phyloP scores from a whole-genome alignment of 2,797 vertebrate genomes.

The Valencia hispanica region DNA sequence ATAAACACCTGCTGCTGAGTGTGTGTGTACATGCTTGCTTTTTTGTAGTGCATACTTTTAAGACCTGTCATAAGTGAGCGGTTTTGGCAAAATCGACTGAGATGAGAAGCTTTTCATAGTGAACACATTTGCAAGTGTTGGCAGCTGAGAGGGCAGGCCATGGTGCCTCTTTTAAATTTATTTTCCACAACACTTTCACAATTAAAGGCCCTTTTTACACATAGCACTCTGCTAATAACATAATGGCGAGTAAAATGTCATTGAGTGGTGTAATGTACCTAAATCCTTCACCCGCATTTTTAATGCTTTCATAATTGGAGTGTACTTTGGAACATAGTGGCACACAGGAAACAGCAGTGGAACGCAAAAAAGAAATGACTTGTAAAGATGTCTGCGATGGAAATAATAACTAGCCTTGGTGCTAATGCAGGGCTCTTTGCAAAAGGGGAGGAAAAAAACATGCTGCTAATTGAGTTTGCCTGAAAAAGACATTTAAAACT shows the following conservation, averaged over 20 bases:
- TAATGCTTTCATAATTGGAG: constrained; percentile 87
- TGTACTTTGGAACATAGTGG: constrained; percentile 80
- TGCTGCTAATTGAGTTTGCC: constrained; percentile 85
- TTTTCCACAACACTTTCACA: constrained; percentile 76
- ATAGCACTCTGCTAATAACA: constrained; percentile 83
- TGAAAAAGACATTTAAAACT: constrained; percentile 87
- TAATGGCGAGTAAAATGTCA: constrained; percentile 86
- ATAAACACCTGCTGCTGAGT: constrained; percentile 13
- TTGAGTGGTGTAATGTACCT: constrained; percentile 87
- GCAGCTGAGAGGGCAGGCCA: constrained; percentile 42
- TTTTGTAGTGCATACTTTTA: constrained; percentile 31
- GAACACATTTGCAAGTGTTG: constrained; percentile 61
- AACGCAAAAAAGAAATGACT: constrained; percentile 82
- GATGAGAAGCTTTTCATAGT: constrained; percentile 66
- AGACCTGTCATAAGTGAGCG: constrained; percentile 57
- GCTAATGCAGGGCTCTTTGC: constrained; percentile 86
- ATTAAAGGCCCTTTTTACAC: constrained; percentile 80
- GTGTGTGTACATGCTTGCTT: constrained; percentile 15
- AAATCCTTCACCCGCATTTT: constrained; percentile 82
- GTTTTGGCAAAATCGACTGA: constrained; percentile 66
- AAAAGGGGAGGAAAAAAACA: constrained; percentile 67
- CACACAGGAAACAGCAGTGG: constrained; percentile 61
- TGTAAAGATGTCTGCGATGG: constrained; percentile 80
- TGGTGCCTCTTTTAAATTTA: constrained; percentile 69
- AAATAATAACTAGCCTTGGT: constrained; percentile 85